Evolutionary conservation across 1,140 invertebrate genomes (phyloP).

Genomic region (Heliothis virescens): DNA sequence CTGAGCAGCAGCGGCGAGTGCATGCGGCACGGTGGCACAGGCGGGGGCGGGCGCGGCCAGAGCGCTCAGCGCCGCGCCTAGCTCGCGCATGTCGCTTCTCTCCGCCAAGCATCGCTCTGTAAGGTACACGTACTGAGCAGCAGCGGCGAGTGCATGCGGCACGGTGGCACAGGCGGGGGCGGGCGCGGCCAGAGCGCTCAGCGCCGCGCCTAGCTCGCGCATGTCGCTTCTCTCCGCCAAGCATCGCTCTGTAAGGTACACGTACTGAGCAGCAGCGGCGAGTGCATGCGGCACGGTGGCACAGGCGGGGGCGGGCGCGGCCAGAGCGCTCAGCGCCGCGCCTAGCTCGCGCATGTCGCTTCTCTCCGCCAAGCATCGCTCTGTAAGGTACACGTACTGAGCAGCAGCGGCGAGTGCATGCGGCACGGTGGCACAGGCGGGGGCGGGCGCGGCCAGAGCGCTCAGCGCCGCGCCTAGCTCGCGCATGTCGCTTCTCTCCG

Average conservation of each 20-base stretch:
- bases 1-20: constrained; percentile 65
- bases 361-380: constrained; percentile 66
- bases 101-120: constrained; percentile 66
- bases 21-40: constrained; percentile 47
- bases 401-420: constrained; percentile 61
- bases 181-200: constrained; percentile 65
- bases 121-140: constrained; percentile 66
- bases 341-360: constrained; percentile 73
- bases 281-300: constrained; percentile 44
- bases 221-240: constrained; percentile 69
- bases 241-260: constrained; percentile 53
- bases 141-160: constrained; percentile 52
- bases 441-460: constrained; percentile 64
- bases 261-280: constrained; percentile 70
- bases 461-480: constrained; percentile 72
- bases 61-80: constrained; percentile 71
- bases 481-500: constrained; percentile 68
- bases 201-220: constrained; percentile 71
- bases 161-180: constrained; percentile 53
- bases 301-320: constrained; percentile 54
- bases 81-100: constrained; percentile 67
- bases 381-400: constrained; percentile 59
- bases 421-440: constrained; percentile 51
- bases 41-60: constrained; percentile 62
- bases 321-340: constrained; percentile 68